Conservation (phyloP, 1,140 invertebrate genomes). For the Calycopis cecrops region DNA sequence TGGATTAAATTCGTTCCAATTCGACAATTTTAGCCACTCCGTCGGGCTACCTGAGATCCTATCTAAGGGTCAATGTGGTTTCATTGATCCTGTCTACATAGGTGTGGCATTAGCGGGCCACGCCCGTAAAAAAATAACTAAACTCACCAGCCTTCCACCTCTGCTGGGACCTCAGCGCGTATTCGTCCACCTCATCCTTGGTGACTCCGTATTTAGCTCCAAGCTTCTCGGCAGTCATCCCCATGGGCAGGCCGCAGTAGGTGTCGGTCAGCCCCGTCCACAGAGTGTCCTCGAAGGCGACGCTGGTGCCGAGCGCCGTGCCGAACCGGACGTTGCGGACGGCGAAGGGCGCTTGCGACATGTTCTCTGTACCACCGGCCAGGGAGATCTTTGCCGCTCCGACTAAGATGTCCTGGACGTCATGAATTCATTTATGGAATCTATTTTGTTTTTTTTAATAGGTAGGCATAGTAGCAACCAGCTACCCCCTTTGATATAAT, state of each 20-base stretch:
- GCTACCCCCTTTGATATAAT: no score
- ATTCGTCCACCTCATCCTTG: slow-evolving; percentile 91
- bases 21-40: no score
- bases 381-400: slow-evolving; percentile 93
- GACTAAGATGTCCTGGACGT: slow-evolving; percentile 86
- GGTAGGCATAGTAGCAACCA: no score
- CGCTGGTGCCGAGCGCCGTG: slow-evolving; percentile 85
- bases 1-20: no score
- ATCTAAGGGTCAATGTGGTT: no score
- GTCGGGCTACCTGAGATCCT: no score
- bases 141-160: slow-evolving; percentile 85
- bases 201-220: slow-evolving; percentile 93
- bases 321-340: slow-evolving; percentile 95
- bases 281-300: slow-evolving; percentile 92
- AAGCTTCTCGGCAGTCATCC: slow-evolving; percentile 97
- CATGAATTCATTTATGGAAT: background rate
- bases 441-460: no score
- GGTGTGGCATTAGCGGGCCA: no score
- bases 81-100: no score
- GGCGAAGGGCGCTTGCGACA: slow-evolving; percentile 95
- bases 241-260: slow-evolving; percentile 96
- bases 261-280: slow-evolving; percentile 94
- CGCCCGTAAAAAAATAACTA: background rate
- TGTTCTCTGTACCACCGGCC: slow-evolving; percentile 95
- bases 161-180: slow-evolving; percentile 89